Conservation (phyloP, 2,797 vertebrate genomes). For the Catostomus latipinnis region DNA sequence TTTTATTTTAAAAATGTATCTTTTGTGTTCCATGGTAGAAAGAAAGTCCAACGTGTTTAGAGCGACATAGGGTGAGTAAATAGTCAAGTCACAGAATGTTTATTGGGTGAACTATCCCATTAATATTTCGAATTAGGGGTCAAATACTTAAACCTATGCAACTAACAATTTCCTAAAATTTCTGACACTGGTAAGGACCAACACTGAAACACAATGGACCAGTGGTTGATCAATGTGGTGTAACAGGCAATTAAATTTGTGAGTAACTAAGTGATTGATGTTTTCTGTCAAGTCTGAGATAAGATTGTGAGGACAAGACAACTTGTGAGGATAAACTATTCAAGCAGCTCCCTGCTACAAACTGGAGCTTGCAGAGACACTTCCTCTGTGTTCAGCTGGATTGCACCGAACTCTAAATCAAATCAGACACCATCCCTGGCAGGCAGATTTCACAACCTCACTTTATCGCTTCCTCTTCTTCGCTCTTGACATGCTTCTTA, state of each 20-base stretch:
- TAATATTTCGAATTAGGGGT: too few relatives aligned
- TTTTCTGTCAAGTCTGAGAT: constrained; percentile 22
- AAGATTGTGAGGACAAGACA: background rate
- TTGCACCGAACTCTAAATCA: constrained; percentile 21
- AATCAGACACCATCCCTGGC: constrained; percentile 15
- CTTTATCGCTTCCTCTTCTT: constrained; percentile 1
- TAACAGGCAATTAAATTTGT: constrained; percentile 5
- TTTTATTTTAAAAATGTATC: too few relatives aligned
- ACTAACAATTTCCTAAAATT: too few relatives aligned
- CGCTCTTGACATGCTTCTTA: background rate
- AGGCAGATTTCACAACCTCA: constrained; percentile 16
- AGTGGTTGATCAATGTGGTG: background rate
- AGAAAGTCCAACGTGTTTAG: too few relatives aligned
- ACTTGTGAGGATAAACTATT: constrained; percentile 17
- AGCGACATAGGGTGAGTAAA: too few relatives aligned
- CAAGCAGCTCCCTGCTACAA: constrained; percentile 21
- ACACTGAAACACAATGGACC: background rate
- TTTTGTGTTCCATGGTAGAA: too few relatives aligned
- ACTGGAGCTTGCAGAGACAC: constrained; percentile 5
- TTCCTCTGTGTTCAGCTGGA: constrained; percentile 23
- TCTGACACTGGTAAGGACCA: background rate
- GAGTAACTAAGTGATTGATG: constrained; percentile 25
- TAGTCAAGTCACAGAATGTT: too few relatives aligned
- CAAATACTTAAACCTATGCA: too few relatives aligned
- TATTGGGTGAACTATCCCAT: too few relatives aligned